Evolutionary conservation across 2,888 invertebrate species (phyloP).

Genomic region (Apantesis nais): DNA sequence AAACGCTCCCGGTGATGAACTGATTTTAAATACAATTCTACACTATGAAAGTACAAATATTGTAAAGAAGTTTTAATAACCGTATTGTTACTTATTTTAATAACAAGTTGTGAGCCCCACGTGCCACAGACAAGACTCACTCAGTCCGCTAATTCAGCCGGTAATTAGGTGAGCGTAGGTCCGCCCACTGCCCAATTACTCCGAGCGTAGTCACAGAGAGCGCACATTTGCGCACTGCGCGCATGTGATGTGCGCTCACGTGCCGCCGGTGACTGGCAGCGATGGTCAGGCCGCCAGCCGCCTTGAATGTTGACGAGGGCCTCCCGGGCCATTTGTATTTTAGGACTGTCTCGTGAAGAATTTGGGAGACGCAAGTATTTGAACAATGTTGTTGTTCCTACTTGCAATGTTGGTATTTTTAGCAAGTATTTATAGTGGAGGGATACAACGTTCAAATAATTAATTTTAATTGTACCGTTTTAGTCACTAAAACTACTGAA

Average conservation of each 20-base stretch:
- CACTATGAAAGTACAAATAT: not conserved
- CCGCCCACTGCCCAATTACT: constrained; percentile 40
- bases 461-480: not conserved
- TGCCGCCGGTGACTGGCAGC: constrained; percentile 4
- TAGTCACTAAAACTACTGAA: not conserved
- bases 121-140: constrained; percentile 6
- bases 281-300: not conserved
- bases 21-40: not conserved
- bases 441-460: not conserved
- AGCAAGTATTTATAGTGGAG: not conserved
- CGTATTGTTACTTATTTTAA: not conserved
- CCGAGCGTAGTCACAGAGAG: constrained; percentile 6
- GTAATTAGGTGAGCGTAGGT: constrained; percentile 37
- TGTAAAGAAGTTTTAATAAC: not conserved
- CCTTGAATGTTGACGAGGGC: constrained; percentile 8
- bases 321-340: constrained; percentile 5
- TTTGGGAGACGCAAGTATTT: constrained; percentile 7
- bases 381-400: not conserved
- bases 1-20: not conserved
- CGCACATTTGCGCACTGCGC: constrained; percentile 5
- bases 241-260: constrained; percentile 9
- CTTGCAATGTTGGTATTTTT: not conserved
- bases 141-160: constrained; percentile 35
- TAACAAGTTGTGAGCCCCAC: not conserved
- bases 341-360: constrained; percentile 3